A percentile compares a stretch with the other conserved stretches of the same genome.
These are phyloP conservation scores for Netelia fuscicornis DNA, from an alignment of 2,888 invertebrate genomes.

Conservation along the genomic window DNA sequence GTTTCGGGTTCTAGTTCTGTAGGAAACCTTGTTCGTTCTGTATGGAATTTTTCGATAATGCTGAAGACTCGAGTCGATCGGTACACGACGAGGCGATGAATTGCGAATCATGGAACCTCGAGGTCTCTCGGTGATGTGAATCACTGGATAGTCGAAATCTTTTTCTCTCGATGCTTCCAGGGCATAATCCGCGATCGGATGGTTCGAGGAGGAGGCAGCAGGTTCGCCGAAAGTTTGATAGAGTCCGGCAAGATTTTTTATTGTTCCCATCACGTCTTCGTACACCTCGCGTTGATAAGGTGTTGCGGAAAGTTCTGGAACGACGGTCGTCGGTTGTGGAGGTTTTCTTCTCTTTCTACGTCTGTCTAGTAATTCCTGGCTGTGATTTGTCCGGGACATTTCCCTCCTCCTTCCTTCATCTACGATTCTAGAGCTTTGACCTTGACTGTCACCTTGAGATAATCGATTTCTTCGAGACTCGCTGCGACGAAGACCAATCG, in stretches of 20 bases:
- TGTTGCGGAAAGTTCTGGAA: conserved; percentile 54
- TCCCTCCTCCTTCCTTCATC: conserved; percentile 32
- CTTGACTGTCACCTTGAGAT: conserved; percentile 17
- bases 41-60: conserved; percentile 62
- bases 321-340: conserved; percentile 60
- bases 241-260: conserved; percentile 76
- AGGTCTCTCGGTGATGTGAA: conserved; percentile 53
- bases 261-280: conserved; percentile 83
- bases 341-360: conserved; percentile 28
- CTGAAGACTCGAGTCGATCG: conserved; percentile 21
- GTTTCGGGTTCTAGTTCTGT: conserved; percentile 61
- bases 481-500: conserved; percentile 38
- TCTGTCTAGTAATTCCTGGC: conserved; percentile 19
- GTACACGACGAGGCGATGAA: conserved; percentile 48
- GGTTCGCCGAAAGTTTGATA: conserved; percentile 59
- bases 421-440: conserved; percentile 20
- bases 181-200: conserved; percentile 28
- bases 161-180: conserved; percentile 9
- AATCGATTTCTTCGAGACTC: conserved; percentile 37
- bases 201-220: neutral
- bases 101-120: conserved; percentile 39
- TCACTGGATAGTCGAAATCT: conserved; percentile 17
- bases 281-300: conserved; percentile 81
- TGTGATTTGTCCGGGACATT: conserved; percentile 15
- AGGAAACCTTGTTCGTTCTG: conserved; percentile 67